Conservation (phyloP, 2,797 vertebrate species). For the Australoheros facetus region DNA sequence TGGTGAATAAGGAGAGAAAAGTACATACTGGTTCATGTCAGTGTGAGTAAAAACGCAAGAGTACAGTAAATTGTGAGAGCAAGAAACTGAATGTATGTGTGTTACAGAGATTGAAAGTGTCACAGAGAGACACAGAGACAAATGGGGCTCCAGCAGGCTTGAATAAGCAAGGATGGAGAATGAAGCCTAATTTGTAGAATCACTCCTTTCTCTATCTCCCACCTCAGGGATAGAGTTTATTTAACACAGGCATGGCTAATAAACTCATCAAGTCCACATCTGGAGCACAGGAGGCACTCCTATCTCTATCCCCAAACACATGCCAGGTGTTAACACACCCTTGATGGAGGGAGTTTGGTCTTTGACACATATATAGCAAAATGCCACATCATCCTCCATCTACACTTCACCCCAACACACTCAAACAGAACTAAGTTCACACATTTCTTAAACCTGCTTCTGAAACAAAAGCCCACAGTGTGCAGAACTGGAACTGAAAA, state of each 20-base stretch:
- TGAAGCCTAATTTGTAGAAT: conserved; percentile 73
- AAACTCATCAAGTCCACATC: conserved; percentile 76
- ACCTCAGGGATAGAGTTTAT: conserved; percentile 68
- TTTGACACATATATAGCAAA: conserved; percentile 51
- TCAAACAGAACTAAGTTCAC: background rate
- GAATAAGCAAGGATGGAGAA: conserved; percentile 75
- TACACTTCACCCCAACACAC: background rate
- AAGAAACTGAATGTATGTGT: conserved; percentile 1
- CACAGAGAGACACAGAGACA: conserved; percentile 60
- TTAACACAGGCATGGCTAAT: conserved; percentile 73
- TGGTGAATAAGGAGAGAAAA: background rate
- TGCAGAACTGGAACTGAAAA: background rate
- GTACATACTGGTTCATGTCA: conserved; percentile 21
- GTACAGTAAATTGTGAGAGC: conserved; percentile 15
- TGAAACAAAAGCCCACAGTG: background rate
- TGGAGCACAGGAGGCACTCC: conserved; percentile 61
- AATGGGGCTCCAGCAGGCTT: conserved; percentile 76
- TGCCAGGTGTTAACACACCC: conserved; percentile 58
- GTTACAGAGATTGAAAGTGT: background rate
- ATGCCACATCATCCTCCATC: conserved; percentile 15
- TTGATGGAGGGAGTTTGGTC: conserved; percentile 47
- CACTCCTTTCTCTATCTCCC: conserved; percentile 55
- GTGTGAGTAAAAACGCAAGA: conserved; percentile 41
- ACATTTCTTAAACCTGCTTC: background rate
- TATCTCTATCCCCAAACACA: conserved; percentile 22